Conservation (phyloP, 1,140 invertebrate genomes). For the Apis dorsata region DNA sequence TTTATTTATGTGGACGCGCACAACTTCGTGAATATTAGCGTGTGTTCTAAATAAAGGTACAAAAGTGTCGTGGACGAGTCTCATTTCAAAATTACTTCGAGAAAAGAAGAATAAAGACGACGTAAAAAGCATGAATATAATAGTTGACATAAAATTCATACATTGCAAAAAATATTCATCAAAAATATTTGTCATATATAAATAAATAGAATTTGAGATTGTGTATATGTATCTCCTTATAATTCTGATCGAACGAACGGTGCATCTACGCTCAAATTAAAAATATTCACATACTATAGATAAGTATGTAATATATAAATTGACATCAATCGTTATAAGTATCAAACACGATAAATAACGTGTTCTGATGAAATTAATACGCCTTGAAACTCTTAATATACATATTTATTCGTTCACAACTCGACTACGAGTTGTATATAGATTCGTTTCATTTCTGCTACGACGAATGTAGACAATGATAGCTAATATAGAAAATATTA, state of each 20-base stretch:
- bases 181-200: too few species aligned
- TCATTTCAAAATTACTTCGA: background rate
- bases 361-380: background rate
- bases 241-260: too few species aligned
- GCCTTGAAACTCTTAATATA: background rate
- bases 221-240: too few species aligned
- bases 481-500: too few species aligned
- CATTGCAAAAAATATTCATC: background rate
- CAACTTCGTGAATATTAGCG: background rate
- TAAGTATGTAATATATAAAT: too few species aligned
- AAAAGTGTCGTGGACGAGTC: slow-evolving; percentile 49
- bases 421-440: too few species aligned
- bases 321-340: too few species aligned
- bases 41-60: slow-evolving; percentile 63
- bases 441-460: too few species aligned
- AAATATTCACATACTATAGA: too few species aligned
- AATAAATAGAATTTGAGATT: too few species aligned
- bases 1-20: slow-evolving; percentile 28
- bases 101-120: background rate
- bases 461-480: too few species aligned
- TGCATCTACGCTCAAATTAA: too few species aligned
- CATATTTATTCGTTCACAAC: background rate
- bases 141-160: background rate
- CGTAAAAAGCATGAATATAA: background rate
- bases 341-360: background rate